Base-by-base conservation (phyloP, 1,140 invertebrate species). In the Halotydeus destructor region DNA sequence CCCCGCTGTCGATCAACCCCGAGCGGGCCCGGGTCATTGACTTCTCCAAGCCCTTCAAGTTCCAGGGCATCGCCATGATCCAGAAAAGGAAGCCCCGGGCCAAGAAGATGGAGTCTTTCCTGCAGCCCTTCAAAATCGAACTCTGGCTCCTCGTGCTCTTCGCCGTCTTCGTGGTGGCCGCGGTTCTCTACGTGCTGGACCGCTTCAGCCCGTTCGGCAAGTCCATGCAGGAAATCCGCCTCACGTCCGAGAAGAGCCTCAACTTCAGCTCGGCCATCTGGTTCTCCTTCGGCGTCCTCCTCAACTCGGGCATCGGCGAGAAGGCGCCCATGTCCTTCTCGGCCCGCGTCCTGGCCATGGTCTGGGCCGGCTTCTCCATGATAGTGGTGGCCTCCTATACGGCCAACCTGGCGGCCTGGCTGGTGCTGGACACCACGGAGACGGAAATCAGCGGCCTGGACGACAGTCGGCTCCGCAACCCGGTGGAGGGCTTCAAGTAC, bases 351-450 rank as follows among this genome's bases (percentile, higher is more conserved):
- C 63, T 98, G 12, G 93, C 93, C 14, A 96, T 99, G 84, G 89
- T 98, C 11, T 99, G 93, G 93, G 93, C 93, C 44, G 93, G 91
- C 35, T 99, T 99, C 66, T 89, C 91, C 19, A 98, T 99, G 93
- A 98, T 99, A 50, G 96, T 98, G 52, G 89, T 98, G 1, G 91
- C 93, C 32, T 97, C 91, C 0, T 99, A 98, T 63, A 98, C 89
- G 65, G 83, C 93, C 60, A 89, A 97, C 64, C 67, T 97, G 3
- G 39, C 39, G 2, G 39, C 39, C 23, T 41, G 31, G 14, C 76
- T 97, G 32, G 93, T 98, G 58, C 69, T 98, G 53, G 93, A 98
- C 62, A 67, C 88, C 54, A 91, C 93, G 1, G 93, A 97, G 62
- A 93, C 88, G 1, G 88, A 86, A 60, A 71, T 98, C 3, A 88